These are phyloP conservation scores for Probaryconus sp. DNA, from an alignment of 1,140 invertebrate genomes.

Conservation along the genomic window DNA sequence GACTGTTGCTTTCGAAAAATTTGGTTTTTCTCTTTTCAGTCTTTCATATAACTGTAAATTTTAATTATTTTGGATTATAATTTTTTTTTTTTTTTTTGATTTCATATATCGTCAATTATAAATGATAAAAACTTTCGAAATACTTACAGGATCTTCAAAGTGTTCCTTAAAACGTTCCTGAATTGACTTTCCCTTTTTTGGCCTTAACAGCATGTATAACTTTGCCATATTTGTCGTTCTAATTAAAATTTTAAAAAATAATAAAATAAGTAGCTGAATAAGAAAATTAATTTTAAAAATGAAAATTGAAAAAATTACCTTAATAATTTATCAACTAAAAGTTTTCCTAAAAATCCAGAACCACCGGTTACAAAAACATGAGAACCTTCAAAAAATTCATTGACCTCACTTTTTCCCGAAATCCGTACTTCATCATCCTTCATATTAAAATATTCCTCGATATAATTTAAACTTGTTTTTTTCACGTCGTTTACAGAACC, in stretches of 20 bases:
- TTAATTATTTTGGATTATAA: constrained; percentile 5
- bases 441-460: constrained; percentile 49
- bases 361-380: constrained; percentile 78
- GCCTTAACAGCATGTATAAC: constrained; percentile 84
- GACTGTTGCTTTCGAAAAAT: constrained; percentile 78
- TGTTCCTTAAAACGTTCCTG: constrained; percentile 79
- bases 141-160: constrained; percentile 79
- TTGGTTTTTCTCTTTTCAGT: constrained; percentile 71
- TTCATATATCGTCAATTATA: background rate
- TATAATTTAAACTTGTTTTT: constrained; percentile 30
- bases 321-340: constrained; percentile 83
- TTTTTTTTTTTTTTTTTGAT: constrained; percentile 5
- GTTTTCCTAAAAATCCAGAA: constrained; percentile 85
- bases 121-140: background rate
- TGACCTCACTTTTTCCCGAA: constrained; percentile 63
- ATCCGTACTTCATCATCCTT: constrained; percentile 22
- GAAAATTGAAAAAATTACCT: constrained; percentile 61
- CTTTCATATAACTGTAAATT: constrained; percentile 78
- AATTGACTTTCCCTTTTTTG: constrained; percentile 83
- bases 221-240: constrained; percentile 83
- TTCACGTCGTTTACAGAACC: too few relatives aligned
- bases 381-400: constrained; percentile 63
- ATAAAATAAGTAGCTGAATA: constrained; percentile 6
- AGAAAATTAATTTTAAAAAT: background rate
- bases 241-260: constrained; percentile 7